Conservation (phyloP, 2,797 vertebrate species). For the Taeniopygia guttata region DNA sequence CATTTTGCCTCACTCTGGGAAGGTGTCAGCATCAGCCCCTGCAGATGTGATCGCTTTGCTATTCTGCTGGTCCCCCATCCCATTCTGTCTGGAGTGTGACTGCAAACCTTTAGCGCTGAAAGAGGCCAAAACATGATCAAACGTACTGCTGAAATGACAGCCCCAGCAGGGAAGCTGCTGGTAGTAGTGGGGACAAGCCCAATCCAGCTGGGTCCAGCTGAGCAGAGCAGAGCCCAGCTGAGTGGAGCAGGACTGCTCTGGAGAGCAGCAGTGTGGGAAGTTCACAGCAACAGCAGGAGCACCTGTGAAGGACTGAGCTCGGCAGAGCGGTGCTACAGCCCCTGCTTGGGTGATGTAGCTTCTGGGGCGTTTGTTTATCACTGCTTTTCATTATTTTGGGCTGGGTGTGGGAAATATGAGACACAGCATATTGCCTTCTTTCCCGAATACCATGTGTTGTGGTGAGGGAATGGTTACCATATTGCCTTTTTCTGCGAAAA, state of each 20-base stretch:
- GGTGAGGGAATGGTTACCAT: fast-evolving
- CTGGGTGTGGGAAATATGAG: neutral
- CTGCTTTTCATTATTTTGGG: neutral
- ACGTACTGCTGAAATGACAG: fast-evolving
- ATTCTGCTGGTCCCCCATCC: neutral
- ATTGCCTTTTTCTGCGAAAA: neutral
- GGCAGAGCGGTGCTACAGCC: fast-evolving
- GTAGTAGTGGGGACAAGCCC: fast-evolving
- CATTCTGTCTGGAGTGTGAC: fast-evolving
- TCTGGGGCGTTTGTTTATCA: neutral
- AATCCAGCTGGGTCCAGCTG: fast-evolving
- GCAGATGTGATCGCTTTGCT: fast-evolving
- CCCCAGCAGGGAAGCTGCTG: neutral
- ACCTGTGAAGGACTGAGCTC: neutral
- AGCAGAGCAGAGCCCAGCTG: neutral
- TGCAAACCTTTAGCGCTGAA: fast-evolving
- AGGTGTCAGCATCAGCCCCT: neutral
- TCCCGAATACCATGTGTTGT: fast-evolving
- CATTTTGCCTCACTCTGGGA: neutral
- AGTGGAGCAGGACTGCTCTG: neutral
- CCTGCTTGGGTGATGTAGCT: neutral
- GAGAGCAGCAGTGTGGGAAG: neutral
- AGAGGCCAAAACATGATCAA: neutral
- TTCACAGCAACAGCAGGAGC: fast-evolving
- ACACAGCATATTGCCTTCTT: too few relatives aligned